Conservation (phyloP, 2,797 vertebrate genomes). For the Sphaeramia orbicularis region DNA sequence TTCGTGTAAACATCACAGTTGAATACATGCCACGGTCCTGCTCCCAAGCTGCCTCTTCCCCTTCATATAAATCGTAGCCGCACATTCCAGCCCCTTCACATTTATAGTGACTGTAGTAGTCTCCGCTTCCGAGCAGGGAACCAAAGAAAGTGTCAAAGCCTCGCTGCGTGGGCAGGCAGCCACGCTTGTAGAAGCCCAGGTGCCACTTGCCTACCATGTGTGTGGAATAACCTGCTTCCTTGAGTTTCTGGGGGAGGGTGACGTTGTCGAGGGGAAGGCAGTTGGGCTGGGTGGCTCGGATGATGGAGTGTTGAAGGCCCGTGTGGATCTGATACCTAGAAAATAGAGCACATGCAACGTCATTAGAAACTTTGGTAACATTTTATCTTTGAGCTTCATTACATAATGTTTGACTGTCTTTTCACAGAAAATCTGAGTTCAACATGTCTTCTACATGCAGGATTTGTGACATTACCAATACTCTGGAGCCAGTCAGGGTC, state of each 20-base stretch:
- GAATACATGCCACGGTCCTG: slow-evolving; percentile 94
- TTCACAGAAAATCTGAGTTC: no score
- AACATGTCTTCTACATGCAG: no score
- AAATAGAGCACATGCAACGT: slow-evolving; percentile 28
- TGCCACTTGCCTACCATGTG: slow-evolving; percentile 99
- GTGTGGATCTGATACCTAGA: slow-evolving; percentile 98
- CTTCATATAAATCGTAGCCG: slow-evolving; percentile 95
- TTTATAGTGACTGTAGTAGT: slow-evolving; percentile 98
- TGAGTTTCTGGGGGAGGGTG: slow-evolving; percentile 96
- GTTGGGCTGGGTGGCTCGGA: slow-evolving; percentile 94
- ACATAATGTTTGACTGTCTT: no score
- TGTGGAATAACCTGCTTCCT: slow-evolving; percentile 93
- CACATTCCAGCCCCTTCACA: slow-evolving; percentile 95
- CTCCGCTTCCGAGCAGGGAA: slow-evolving; percentile 93
- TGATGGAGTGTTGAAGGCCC: slow-evolving; percentile 97
- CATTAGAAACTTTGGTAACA: not conserved
- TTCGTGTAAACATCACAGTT: slow-evolving; percentile 94
- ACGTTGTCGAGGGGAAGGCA: slow-evolving; percentile 94
- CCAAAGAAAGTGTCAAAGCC: slow-evolving; percentile 98
- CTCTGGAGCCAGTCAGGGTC: no score
- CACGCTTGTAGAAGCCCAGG: slow-evolving; percentile 94
- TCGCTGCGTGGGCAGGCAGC: slow-evolving; percentile 94
- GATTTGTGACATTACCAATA: no score
- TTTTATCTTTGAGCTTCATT: no score
- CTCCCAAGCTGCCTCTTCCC: slow-evolving; percentile 94